These are phyloP conservation scores for Muscicapa adusta DNA, from an alignment of 2,113 vertebrate species.

Conservation along the genomic window DNA sequence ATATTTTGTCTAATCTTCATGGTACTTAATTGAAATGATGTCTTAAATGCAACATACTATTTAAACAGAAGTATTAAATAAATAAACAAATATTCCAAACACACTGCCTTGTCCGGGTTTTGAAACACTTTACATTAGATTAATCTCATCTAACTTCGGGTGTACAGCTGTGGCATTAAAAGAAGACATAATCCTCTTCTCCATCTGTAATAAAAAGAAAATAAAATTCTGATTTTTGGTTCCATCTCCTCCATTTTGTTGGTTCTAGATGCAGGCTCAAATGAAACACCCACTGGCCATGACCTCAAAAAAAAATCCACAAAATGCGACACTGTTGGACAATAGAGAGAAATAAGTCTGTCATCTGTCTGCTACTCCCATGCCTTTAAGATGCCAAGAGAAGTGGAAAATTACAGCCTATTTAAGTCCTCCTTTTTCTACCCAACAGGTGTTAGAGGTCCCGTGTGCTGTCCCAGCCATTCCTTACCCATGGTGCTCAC, in stretches of 20 bases:
- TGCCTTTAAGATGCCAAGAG: background rate
- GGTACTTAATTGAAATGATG: background rate
- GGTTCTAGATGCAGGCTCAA: background rate
- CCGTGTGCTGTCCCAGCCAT: background rate
- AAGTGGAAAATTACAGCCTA: background rate
- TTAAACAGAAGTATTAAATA: background rate
- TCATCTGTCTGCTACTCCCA: background rate
- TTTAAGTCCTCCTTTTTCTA: background rate
- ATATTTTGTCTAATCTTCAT: background rate
- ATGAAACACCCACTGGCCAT: background rate
- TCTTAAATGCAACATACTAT: background rate
- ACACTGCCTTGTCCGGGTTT: background rate
- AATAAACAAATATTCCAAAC: background rate
- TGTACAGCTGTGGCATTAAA: background rate
- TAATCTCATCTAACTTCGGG: background rate
- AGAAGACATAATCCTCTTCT: background rate
- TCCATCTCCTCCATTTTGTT: background rate
- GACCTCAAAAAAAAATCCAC: fast-evolving
- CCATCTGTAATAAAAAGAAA: background rate
- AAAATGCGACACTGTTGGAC: background rate
- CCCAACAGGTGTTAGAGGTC: background rate
- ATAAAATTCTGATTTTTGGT: background rate
- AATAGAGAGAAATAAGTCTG: background rate
- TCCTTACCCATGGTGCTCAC: background rate
- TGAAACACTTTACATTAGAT: background rate